Evolutionary conservation across 2,888 invertebrate species (phyloP), one percentile per base, ranked within the genome.

Genomic region (Torymus aiolomorphi): DNA sequence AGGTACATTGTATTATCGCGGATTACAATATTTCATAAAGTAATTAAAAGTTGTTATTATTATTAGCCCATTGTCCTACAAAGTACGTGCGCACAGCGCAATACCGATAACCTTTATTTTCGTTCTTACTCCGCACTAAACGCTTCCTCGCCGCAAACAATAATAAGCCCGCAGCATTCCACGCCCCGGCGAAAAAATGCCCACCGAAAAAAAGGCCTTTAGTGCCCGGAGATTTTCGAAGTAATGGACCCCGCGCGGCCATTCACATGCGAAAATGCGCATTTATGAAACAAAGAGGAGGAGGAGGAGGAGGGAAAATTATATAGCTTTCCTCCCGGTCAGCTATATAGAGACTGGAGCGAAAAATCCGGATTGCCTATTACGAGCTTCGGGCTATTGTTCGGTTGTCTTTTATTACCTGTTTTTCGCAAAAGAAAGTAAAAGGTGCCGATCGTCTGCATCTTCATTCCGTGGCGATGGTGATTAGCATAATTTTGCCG

Each of bases 361-460:
- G 31, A 75, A 75, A 75, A 75, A 59, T 67, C 13, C 11, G 31
- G 57, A 61, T 18, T 51, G 14, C 18, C 20, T 14, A 76, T 31
- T 62, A 67, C 8, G 31, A 31, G 76, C 76, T 56, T 61, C 54
- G 56, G 56, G 54, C 18, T 56, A 18, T 66, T 59, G 20, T n/a
- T 62, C 24, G 76, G 62, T 42, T 56, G 52, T 52, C 54, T 70
- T 76, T 49, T 24, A 59, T 57, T 66, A 24, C 18, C 16, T 12
- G 56, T 14, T 20, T 20, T 61, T 69, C n/a, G 62, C 8, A 18
- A 42, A 54, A 13, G 70, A 76, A 76, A 76, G 76, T 76, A 70
- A 76, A 70, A 76, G 62, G 62, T 56, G n/a, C 20, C 20, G 20
- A 56, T 63, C 56, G 52, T 69, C 61, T 66, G 61, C 10, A 52